phyloP scores from a whole-genome alignment of 2,797 vertebrate species.

The Potorous gilbertii region DNA sequence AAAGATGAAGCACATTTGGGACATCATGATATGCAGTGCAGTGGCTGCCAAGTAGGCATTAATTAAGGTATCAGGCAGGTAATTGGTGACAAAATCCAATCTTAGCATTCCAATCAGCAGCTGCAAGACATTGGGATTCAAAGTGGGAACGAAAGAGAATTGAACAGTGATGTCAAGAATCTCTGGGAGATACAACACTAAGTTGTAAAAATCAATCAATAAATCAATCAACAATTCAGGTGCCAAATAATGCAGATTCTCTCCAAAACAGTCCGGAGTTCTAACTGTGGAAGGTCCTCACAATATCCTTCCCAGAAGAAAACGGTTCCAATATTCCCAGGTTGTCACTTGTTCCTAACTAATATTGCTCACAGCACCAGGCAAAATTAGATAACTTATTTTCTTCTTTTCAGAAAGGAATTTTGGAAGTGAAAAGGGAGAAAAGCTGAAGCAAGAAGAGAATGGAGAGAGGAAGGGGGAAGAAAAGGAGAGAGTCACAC shows the following conservation, averaged over 20 bases:
- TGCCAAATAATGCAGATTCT: background rate
- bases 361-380: background rate
- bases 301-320: background rate
- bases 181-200: background rate
- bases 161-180: background rate
- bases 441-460: background rate
- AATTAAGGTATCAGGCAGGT: slow-evolving; percentile 71
- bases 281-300: background rate
- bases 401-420: background rate
- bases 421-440: background rate
- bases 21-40: slow-evolving; percentile 72
- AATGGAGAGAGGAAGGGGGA: background rate
- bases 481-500: background rate
- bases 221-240: background rate
- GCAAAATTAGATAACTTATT: background rate
- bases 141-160: slow-evolving; percentile 18
- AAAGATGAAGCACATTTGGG: slow-evolving; percentile 78
- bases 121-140: slow-evolving; percentile 59
- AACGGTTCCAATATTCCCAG: background rate
- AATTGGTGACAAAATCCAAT: slow-evolving; percentile 75
- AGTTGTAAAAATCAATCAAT: background rate
- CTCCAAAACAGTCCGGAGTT: background rate
- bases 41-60: slow-evolving; percentile 80
- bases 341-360: background rate
- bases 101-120: slow-evolving; percentile 74